Evolutionary conservation across 2,888 invertebrate genomes (phyloP), one percentile per base, ranked within the genome.

Genomic region (Bombyx huttoni): DNA sequence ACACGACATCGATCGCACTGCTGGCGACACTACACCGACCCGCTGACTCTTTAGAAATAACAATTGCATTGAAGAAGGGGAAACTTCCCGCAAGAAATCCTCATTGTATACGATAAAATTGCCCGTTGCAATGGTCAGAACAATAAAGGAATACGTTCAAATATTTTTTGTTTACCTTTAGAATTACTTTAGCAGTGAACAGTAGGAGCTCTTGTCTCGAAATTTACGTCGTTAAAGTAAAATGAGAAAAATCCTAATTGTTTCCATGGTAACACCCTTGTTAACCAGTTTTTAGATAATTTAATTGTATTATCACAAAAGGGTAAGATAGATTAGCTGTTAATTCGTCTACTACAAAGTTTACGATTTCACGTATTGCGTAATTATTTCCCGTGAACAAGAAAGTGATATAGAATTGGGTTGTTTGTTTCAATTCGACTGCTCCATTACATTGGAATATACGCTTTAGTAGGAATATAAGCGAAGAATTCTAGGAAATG

Each of bases 31-130:
- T n/a, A 33, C 9, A 47, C 40, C 59, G 64, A 67, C 65, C 67
- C 59, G 71, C 73, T 73, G 75, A 76, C 75, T 67, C 59, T 67
- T 71, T 64, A 68, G 73, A 79, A 81, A 81, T 75, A 78, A 78
- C 76, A 78, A 80, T 76, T 78, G 78, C 77, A 73, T 70, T 67
- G 70, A 70, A 68, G 63, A 68, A 72, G 75, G 77, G 80, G 68
- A 74, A 64, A 40, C 40, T 40, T 40, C 40, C 40, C 40, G 8
- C 12, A 40, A 40, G 40, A 40, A 40, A 40, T 2, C 40, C 40
- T 40, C 40, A 40, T 40, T 40, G 40, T 40, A 6, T 40, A 40
- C 40, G 12, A 40, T 40, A 68, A 75, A 71, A 78, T 75, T 73
- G 68, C 67, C 68, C 70, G 65, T 65, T 76, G 76, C 76, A 76